A percentile compares a stretch with the other conserved stretches of the same genome.
Evolutionary conservation across 2,113 vertebrate genomes (phyloP).

Genomic region (Pogonocichla stellata): DNA sequence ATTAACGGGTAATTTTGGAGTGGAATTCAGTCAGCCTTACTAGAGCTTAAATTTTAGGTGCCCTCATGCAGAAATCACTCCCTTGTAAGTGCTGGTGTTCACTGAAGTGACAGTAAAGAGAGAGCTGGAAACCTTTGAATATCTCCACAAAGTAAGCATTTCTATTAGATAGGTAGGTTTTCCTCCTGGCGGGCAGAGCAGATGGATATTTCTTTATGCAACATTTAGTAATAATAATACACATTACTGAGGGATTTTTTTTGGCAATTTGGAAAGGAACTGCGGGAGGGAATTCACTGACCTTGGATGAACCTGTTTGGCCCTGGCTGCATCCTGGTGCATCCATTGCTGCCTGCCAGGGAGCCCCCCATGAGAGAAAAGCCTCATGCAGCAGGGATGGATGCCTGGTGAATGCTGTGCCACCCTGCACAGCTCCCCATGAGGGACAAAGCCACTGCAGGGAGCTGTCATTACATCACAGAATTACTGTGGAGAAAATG

Average conservation of each 20-base stretch:
- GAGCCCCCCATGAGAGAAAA: not conserved
- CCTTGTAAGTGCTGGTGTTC: not conserved
- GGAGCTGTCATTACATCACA: not conserved
- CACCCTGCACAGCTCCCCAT: not conserved
- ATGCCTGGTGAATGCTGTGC: not conserved
- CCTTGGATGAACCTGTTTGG: not conserved
- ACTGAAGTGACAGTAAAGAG: not conserved
- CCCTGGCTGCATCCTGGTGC: not conserved
- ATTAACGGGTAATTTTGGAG: not conserved
- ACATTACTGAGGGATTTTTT: not conserved
- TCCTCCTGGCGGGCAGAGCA: not conserved
- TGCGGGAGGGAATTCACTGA: not conserved
- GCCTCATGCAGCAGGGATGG: not conserved
- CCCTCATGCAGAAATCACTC: not conserved
- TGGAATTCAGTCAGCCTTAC: not conserved
- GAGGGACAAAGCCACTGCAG: constrained; percentile 36
- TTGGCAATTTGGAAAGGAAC: not conserved
- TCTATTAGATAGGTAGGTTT: not conserved
- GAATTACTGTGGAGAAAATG: constrained; percentile 29
- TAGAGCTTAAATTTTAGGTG: not conserved
- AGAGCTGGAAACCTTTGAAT: not conserved
- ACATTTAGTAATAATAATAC: not conserved
- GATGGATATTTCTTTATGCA: not conserved
- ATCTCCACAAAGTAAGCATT: not conserved
- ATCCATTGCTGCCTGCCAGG: not conserved